phyloP scores from a whole-genome alignment of 1,140 invertebrate species.

The Subanguina moxae region DNA sequence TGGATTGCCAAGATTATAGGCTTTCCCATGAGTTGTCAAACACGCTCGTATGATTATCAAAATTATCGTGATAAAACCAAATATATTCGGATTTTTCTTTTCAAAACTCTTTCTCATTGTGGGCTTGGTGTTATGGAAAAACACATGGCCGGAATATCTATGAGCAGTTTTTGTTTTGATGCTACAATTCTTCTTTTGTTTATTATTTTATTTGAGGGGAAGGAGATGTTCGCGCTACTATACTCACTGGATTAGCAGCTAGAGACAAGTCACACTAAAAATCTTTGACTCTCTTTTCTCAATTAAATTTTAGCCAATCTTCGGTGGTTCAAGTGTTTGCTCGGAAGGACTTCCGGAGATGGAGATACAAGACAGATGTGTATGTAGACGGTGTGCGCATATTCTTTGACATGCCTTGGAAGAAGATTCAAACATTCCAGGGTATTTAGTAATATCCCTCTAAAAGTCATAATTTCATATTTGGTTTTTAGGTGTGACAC shows the following conservation, averaged over 20 bases:
- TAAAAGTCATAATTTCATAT: conserved; percentile 1
- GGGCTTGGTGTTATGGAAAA: no score
- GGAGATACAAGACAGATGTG: conserved; percentile 84
- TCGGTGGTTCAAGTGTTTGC: conserved; percentile 78
- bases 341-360: conserved; percentile 75
- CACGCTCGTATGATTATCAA: no score
- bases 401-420: conserved; percentile 72
- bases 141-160: no score
- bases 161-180: no score
- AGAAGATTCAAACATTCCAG: conserved; percentile 47
- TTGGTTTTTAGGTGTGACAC: conserved; percentile 72
- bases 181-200: conserved; percentile 5
- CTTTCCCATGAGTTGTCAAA: no score
- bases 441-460: conserved; percentile 54
- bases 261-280: conserved; percentile 60
- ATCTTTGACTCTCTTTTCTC: background rate
- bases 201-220: no score
- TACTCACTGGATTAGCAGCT: conserved; percentile 76
- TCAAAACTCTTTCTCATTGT: no score
- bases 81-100: no score
- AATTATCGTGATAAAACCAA: no score
- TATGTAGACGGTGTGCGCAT: conserved; percentile 77
- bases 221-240: conserved; percentile 70
- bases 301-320: conserved; percentile 65
- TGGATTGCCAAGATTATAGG: no score